A percentile compares a stretch with the other conserved stretches of the same genome.
phyloP scores from a whole-genome alignment of 1,140 invertebrate species.

The Meloidogyne floridensis region DNA sequence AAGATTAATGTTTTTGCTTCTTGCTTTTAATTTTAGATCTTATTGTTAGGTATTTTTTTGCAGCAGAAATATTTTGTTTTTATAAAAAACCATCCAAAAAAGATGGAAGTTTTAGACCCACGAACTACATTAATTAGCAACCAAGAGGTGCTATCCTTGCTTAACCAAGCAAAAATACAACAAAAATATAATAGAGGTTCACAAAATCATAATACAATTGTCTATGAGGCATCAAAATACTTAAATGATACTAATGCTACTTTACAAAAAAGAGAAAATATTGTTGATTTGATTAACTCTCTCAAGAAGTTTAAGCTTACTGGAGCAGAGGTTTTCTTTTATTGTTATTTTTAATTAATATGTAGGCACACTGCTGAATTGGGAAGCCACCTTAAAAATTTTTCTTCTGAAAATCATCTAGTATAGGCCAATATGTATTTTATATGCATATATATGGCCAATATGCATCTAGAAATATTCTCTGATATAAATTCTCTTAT shows the following conservation, averaged over 20 bases:
- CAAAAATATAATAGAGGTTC: slow-evolving; percentile 22
- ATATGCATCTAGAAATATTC: background rate
- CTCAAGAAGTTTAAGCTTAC: slow-evolving; percentile 42
- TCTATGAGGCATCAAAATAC: slow-evolving; percentile 38
- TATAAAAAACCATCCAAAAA: background rate
- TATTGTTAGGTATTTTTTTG: background rate
- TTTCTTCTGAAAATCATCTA: too few relatives aligned
- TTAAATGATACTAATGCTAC: slow-evolving; percentile 38
- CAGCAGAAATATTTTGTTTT: background rate
- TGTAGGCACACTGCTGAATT: too few relatives aligned
- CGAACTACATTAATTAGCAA: slow-evolving; percentile 38
- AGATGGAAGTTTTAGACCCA: slow-evolving; percentile 41
- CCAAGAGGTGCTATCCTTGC: slow-evolving; percentile 33
- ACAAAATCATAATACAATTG: slow-evolving; percentile 45
- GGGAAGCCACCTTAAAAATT: too few relatives aligned
- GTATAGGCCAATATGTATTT: too few relatives aligned
- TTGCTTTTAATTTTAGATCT: background rate
- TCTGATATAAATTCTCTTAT: background rate
- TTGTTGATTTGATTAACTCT: slow-evolving; percentile 20
- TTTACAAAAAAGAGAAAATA: slow-evolving; percentile 24
- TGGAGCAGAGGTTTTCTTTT: slow-evolving; percentile 29
- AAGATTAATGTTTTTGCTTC: background rate
- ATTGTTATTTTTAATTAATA: background rate
- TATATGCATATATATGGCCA: too few relatives aligned
- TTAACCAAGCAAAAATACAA: slow-evolving; percentile 38